Percentiles rank a stretch among this genome's conserved stretches.
phyloP scores from a whole-genome alignment of 1,140 invertebrate species.

The Drosophila varians region DNA sequence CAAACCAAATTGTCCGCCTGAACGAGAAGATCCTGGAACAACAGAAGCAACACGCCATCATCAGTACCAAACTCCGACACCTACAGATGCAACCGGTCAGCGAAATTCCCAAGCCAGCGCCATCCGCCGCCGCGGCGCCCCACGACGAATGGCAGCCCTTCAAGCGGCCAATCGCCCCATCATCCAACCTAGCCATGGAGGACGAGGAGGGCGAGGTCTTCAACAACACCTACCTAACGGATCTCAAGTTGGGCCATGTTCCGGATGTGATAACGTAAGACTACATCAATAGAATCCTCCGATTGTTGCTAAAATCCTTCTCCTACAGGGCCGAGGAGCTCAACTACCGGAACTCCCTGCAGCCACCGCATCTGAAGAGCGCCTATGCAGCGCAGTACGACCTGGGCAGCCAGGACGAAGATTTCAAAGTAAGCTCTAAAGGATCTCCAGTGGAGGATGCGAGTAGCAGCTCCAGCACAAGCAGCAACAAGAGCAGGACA shows the following conservation, averaged over 20 bases:
- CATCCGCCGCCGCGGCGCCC: neutral
- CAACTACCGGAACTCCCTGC: slow-evolving; percentile 92
- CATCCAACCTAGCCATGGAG: slow-evolving; percentile 86
- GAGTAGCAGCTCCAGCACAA: slow-evolving; percentile 16
- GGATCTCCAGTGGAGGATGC: neutral
- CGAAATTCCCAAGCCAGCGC: neutral
- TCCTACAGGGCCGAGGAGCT: slow-evolving; percentile 85
- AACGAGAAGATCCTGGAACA: slow-evolving; percentile 77
- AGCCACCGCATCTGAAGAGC: slow-evolving; percentile 93
- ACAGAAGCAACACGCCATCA: slow-evolving; percentile 70
- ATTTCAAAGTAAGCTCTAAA: slow-evolving; percentile 88
- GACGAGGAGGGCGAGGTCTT: slow-evolving; percentile 93
- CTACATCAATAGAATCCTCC: neutral
- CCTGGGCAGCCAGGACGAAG: slow-evolving; percentile 87
- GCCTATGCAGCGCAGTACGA: slow-evolving; percentile 93
- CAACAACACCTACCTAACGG: slow-evolving; percentile 89
- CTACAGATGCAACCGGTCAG: slow-evolving; percentile 31
- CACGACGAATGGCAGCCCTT: slow-evolving; percentile 53
- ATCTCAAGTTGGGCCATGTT: slow-evolving; percentile 85
- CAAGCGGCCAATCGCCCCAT: slow-evolving; percentile 48
- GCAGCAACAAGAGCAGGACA: slow-evolving; percentile 8
- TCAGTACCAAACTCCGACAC: slow-evolving; percentile 70
- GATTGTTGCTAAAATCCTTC: neutral
- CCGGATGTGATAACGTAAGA: slow-evolving; percentile 53
- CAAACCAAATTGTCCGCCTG: slow-evolving; percentile 71